These are phyloP conservation scores for Drosophila macrothrix DNA, from an alignment of 2,888 invertebrate species.

Conservation along the genomic window DNA sequence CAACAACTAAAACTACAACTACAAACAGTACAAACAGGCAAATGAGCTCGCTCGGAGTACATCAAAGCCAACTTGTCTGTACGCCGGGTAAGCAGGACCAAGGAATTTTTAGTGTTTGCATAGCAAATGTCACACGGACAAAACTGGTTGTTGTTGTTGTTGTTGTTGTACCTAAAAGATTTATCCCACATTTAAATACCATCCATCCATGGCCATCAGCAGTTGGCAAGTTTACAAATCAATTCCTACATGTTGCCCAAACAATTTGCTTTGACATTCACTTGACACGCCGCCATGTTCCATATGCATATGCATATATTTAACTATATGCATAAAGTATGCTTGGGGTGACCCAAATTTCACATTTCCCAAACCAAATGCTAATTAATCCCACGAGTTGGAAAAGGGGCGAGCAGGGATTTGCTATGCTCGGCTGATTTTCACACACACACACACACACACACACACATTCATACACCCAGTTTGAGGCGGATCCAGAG, in stretches of 20 bases:
- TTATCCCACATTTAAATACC: slow-evolving; percentile 45
- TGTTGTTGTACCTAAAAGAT: slow-evolving; percentile 11
- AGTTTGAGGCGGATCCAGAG: slow-evolving; percentile 4
- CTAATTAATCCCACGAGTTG: slow-evolving; percentile 73
- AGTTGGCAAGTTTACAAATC: slow-evolving; percentile 64
- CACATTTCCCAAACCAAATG: slow-evolving; percentile 64
- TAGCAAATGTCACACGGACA: slow-evolving; percentile 53
- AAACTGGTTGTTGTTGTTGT: slow-evolving; percentile 41
- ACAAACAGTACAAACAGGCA: slow-evolving; percentile 56
- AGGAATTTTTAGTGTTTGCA: slow-evolving; percentile 49
- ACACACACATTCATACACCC: slow-evolving; percentile 37
- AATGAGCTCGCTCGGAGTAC: slow-evolving; percentile 42
- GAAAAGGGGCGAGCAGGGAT: slow-evolving; percentile 48
- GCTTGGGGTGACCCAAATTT: slow-evolving; percentile 44
- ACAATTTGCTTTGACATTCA: slow-evolving; percentile 76
- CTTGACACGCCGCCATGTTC: slow-evolving; percentile 63
- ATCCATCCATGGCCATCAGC: slow-evolving; percentile 36
- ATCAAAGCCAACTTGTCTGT: slow-evolving; percentile 65
- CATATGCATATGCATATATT: slow-evolving; percentile 1
- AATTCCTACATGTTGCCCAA: slow-evolving; percentile 44
- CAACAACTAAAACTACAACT: slow-evolving; percentile 37
- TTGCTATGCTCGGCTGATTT: slow-evolving; percentile 70
- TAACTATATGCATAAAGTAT: slow-evolving; percentile 43
- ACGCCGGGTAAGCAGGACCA: slow-evolving; percentile 43
- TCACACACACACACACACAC: slow-evolving; percentile 73